Base-by-base conservation (phyloP, 2,888 invertebrate genomes). In the Oscheius sp. region DNA sequence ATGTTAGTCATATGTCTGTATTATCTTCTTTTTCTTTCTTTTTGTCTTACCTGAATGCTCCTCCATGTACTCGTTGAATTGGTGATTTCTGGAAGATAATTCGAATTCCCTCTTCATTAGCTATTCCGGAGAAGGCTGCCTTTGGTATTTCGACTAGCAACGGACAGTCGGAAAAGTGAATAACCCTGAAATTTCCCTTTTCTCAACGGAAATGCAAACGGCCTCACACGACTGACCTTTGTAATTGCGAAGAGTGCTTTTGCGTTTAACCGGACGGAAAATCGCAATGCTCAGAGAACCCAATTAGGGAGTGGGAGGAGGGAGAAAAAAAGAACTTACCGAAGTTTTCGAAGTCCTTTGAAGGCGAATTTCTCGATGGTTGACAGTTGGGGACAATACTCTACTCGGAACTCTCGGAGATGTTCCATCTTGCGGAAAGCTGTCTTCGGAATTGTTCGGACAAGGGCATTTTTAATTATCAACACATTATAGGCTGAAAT, bases 351-450 rank as follows among this genome's bases (percentile, higher is more conserved):
- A 51, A 77, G 24, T 26, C 72, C 73, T 26, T 74, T 77, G 47
- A 77, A 77, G 2, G 77, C 74, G 54, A 77, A 65, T 41, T 77
- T 77, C 49, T 77, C 77, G 22, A 77, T 68, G 0, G 66, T 70
- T 20, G 63, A 61, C 45, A 77, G 41, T 41, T 69, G 67, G 6
- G 56, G 50, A 56, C 73, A 72, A 36, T 68, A 54, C 33, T 74
- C 77, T 20, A 77, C 67, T n/a, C 71, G 70, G 14, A 77, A 51
- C 14, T 64, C 54, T 1, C 28, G 30, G 9, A 77, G 47, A 9
- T 71, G 70, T 6, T 73, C 74, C 71, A 74, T 73, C 51, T 70
- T 71, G 20, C 74, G 73, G 47, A 77, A 77, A 36, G 74, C 67
- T 12, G 71, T 71, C 30, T 74, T 74, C 1, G 71, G 59, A n/a